These are phyloP conservation scores for Planiliza haematocheilus DNA, from an alignment of 2,113 vertebrate species.

Conservation along the genomic window DNA sequence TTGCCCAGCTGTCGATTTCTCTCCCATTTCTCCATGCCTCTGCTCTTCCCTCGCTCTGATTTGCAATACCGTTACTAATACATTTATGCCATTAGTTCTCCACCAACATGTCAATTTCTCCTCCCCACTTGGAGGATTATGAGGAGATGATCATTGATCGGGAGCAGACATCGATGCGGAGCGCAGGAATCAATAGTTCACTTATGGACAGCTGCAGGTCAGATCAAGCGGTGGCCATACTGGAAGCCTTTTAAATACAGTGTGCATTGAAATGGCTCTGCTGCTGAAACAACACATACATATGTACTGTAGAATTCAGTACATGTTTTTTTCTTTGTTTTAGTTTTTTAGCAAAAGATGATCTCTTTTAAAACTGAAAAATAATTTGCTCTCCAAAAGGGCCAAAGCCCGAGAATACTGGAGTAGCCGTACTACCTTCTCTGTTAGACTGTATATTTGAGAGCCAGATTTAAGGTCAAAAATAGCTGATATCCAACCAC, in stretches of 20 bases:
- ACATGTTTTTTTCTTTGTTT: too few relatives aligned
- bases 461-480: too few relatives aligned
- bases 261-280: background rate
- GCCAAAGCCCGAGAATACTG: too few relatives aligned
- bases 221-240: background rate
- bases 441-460: too few relatives aligned
- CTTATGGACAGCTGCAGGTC: slow-evolving; percentile 5
- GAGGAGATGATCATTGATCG: slow-evolving; percentile 38
- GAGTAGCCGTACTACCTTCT: too few relatives aligned
- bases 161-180: slow-evolving; percentile 17
- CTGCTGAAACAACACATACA: background rate
- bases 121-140: slow-evolving; percentile 11
- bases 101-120: slow-evolving; percentile 31
- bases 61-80: slow-evolving; percentile 39
- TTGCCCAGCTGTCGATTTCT: slow-evolving; percentile 6
- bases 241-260: background rate
- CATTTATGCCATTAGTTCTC: slow-evolving; percentile 33
- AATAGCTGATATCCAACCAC: too few relatives aligned
- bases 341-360: too few relatives aligned
- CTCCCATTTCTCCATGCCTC: background rate
- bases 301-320: too few relatives aligned
- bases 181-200: slow-evolving; percentile 34
- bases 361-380: too few relatives aligned
- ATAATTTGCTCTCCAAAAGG: too few relatives aligned
- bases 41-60: slow-evolving; percentile 7